Conservation (phyloP, 2,888 invertebrate genomes). For the Cryptus viduatorius region DNA sequence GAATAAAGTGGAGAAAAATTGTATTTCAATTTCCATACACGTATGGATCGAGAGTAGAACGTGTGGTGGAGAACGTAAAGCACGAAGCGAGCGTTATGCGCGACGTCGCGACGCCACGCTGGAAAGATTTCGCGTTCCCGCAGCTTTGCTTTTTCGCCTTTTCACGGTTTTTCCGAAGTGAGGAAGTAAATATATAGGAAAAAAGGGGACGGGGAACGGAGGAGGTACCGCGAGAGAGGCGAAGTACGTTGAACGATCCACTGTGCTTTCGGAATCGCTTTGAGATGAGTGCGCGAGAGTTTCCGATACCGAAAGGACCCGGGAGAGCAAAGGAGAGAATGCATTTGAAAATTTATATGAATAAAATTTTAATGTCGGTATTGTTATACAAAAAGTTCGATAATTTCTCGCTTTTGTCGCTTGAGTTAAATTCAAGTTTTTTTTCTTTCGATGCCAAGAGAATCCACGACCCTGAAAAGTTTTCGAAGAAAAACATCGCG, state of each 20-base stretch:
- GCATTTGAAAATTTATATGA: neutral
- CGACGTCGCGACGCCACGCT: constrained; percentile 46
- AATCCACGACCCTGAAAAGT: too few relatives aligned
- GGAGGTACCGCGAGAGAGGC: neutral
- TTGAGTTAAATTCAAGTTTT: neutral
- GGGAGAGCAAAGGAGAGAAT: neutral
- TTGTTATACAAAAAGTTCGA: constrained; percentile 20
- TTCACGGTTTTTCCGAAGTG: constrained; percentile 43
- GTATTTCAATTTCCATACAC: constrained; percentile 70
- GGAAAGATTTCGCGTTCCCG: constrained; percentile 44
- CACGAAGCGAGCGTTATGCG: constrained; percentile 31
- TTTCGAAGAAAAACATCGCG: too few relatives aligned
- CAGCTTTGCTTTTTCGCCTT: constrained; percentile 61
- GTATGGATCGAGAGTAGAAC: constrained; percentile 43
- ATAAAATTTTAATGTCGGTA: constrained; percentile 6
- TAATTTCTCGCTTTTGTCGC: constrained; percentile 36
- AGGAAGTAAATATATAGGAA: constrained; percentile 44
- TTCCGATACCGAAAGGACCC: neutral
- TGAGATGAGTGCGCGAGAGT: neutral
- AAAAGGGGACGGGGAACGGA: constrained; percentile 1
- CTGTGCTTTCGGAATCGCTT: neutral
- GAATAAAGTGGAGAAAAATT: constrained; percentile 66
- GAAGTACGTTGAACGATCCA: neutral
- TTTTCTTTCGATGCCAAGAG: too few relatives aligned
- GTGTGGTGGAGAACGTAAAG: neutral